A percentile compares a stretch with the other conserved stretches of the same genome.
Conservation (phyloP, 2,113 vertebrate genomes). For the Osmerus mordax region DNA sequence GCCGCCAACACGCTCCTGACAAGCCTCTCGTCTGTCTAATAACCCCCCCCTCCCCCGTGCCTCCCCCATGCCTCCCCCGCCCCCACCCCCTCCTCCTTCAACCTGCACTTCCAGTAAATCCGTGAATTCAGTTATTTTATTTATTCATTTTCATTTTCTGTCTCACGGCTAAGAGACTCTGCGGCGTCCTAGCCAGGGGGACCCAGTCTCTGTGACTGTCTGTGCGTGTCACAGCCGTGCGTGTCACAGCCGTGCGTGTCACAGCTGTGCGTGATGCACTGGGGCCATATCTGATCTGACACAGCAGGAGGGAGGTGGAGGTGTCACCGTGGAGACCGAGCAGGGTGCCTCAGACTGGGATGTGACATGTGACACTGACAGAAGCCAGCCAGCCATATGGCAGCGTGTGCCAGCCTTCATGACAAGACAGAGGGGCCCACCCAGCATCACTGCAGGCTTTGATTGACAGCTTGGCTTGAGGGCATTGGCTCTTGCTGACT, state of each 20-base stretch:
- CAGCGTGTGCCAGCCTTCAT: conserved; percentile 41
- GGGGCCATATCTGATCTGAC: conserved; percentile 43
- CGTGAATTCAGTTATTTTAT: conserved; percentile 22
- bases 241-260: conserved; percentile 11
- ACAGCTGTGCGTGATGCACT: conserved; percentile 12
- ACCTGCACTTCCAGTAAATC: conserved; percentile 9
- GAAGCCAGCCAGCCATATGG: conserved; percentile 37
- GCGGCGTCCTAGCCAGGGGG: conserved; percentile 3
- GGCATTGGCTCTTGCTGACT: conserved; percentile 60
- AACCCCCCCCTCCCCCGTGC: too few relatives aligned
- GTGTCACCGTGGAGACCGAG: conserved; percentile 34
- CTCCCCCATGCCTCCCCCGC: too few relatives aligned
- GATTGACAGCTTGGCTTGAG: conserved; percentile 67
- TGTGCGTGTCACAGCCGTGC: too few relatives aligned
- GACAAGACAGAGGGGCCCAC: conserved; percentile 40
- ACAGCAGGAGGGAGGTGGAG: conserved; percentile 23
- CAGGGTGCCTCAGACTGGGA: conserved; percentile 47
- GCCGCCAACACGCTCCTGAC: not conserved
- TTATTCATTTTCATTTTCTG: not conserved
- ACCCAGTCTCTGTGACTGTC: too few relatives aligned
- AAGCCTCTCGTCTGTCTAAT: too few relatives aligned
- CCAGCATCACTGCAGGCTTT: conserved; percentile 41
- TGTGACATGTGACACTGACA: conserved; percentile 45
- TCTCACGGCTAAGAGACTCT: conserved; percentile 25
- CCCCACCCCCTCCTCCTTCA: too few relatives aligned